Conservation (phyloP, 2,888 invertebrate genomes). For the Leptarthrus brevirostris region DNA sequence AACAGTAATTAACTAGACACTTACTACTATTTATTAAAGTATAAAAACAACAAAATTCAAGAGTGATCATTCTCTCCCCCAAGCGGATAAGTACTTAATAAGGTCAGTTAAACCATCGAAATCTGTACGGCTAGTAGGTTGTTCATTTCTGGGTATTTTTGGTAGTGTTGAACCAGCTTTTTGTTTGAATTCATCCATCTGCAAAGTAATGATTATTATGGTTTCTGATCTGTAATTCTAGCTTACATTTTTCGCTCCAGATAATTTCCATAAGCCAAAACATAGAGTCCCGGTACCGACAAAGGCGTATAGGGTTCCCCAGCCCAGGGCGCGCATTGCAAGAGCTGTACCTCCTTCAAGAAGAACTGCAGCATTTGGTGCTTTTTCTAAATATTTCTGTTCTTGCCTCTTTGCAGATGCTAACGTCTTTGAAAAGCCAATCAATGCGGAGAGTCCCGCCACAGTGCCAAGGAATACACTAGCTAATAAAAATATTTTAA, state of each 20-base stretch:
- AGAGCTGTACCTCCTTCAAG: constrained; percentile 82
- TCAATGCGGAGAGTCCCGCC: constrained; percentile 78
- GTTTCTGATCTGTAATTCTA: not conserved
- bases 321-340: constrained; percentile 85
- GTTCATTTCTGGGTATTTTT: constrained; percentile 79
- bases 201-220: constrained; percentile 52
- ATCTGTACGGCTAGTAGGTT: constrained; percentile 85
- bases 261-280: constrained; percentile 87
- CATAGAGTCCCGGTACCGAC: constrained; percentile 84
- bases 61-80: constrained; percentile 62
- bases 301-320: constrained; percentile 90
- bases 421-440: constrained; percentile 85
- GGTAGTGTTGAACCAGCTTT: constrained; percentile 85
- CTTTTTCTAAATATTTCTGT: constrained; percentile 82
- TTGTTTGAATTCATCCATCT: constrained; percentile 84
- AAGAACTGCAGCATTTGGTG: constrained; percentile 72
- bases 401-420: constrained; percentile 83
- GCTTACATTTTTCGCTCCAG: constrained; percentile 85
- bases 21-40: constrained; percentile 37
- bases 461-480: constrained; percentile 65
- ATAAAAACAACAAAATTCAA: constrained; percentile 33
- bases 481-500: constrained; percentile 56
- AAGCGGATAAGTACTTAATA: constrained; percentile 77
- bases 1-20: constrained; percentile 31
- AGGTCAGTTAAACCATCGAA: constrained; percentile 88